Percentiles rank a stretch among this genome's conserved stretches.
Evolutionary conservation across 2,888 invertebrate species (phyloP).

Genomic region (Chrysolina haemoptera): DNA sequence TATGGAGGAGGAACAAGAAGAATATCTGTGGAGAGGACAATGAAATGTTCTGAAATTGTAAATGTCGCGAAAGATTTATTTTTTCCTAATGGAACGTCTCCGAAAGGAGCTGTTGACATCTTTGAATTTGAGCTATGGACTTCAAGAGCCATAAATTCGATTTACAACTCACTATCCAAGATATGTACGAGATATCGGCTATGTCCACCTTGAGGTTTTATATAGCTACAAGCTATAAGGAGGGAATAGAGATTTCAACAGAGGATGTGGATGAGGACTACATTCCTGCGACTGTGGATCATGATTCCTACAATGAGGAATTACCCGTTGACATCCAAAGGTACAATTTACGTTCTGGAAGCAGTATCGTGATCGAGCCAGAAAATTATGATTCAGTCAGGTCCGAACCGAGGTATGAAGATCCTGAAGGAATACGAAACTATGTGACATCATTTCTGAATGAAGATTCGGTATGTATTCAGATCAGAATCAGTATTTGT

Average conservation of each 20-base stretch:
- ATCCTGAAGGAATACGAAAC: background rate
- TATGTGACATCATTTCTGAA: background rate
- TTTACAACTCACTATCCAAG: constrained; percentile 23
- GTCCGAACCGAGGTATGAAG: no score
- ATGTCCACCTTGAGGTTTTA: constrained; percentile 31
- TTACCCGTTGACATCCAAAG: background rate
- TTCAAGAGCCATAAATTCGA: constrained; percentile 28
- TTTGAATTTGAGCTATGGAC: constrained; percentile 23
- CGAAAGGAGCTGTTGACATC: constrained; percentile 15
- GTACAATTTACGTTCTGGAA: no score
- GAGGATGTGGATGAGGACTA: constrained; percentile 18
- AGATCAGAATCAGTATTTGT: no score
- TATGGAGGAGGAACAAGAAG: constrained; percentile 28
- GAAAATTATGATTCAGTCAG: background rate
- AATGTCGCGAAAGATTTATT: constrained; percentile 24
- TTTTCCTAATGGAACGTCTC: constrained; percentile 28
- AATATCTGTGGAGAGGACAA: constrained; percentile 5
- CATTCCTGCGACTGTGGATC: constrained; percentile 19
- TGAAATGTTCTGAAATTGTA: constrained; percentile 18
- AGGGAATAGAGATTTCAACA: background rate
- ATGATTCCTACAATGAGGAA: background rate
- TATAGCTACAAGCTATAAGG: constrained; percentile 25
- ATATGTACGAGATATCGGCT: constrained; percentile 31
- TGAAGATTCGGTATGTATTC: background rate
- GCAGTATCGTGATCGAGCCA: no score